Percentiles rank a stretch among this genome's conserved stretches.
Conservation (phyloP, 2,113 vertebrate genomes). For the Symphodus melops region DNA sequence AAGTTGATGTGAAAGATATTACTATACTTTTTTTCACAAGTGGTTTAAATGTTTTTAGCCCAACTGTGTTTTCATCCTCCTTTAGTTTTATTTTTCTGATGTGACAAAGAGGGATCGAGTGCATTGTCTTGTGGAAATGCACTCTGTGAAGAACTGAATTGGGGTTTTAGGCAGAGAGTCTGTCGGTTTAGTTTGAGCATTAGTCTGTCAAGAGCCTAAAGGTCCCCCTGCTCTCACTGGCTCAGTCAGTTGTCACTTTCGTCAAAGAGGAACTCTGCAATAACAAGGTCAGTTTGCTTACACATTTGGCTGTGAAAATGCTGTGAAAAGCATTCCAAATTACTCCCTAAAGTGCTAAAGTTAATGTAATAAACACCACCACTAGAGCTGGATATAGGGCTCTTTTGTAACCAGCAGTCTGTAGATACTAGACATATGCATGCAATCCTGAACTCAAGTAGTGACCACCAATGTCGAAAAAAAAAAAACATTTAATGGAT, state of each 20-base stretch:
- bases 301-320: not conserved
- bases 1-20: constrained; percentile 10
- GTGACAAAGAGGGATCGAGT: constrained; percentile 4
- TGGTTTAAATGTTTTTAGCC: constrained; percentile 3
- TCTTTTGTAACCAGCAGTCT: not conserved
- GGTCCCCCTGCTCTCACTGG: too few relatives aligned
- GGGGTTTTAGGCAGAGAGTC: too few relatives aligned
- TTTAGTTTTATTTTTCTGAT: not conserved
- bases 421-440: too few relatives aligned
- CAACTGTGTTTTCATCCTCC: constrained; percentile 6
- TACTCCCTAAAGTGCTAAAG: not conserved
- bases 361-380: not conserved
- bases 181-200: constrained; percentile 3
- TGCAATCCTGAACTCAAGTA: not conserved
- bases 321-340: not conserved
- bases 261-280: not conserved
- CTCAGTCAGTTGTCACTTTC: not conserved
- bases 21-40: constrained; percentile 1
- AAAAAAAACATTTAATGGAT: not conserved
- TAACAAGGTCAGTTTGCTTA: not conserved
- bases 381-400: not conserved
- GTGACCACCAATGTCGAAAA: not conserved
- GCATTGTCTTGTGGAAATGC: constrained; percentile 14
- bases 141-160: too few relatives aligned
- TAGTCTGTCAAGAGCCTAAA: not conserved